Base-by-base conservation (phyloP, 2,113 vertebrate species). In the Neopipo cinnamomea region DNA sequence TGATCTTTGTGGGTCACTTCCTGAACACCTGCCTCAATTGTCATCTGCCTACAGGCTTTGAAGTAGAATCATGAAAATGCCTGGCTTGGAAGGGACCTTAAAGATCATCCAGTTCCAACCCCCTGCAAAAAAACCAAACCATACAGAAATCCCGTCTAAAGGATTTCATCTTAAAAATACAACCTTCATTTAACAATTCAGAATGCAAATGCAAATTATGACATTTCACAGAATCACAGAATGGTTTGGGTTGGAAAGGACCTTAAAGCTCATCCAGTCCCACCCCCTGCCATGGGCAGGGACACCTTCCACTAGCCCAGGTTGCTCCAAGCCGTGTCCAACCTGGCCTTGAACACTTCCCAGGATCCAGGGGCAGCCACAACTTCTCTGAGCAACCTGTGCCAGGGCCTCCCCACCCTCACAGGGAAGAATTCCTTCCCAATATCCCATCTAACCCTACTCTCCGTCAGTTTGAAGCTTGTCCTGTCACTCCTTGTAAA, bases 381-480 rank as follows among this genome's bases (percentile, higher is more conserved):
- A 89, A 35, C 58, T 42, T 2, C 11, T 73, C 59, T 73, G 67
- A 44, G 12, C 2, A 58, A 0, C 2, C 58, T 8, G 3, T 27
- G 5, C 37, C 76, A 58, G 50, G 2, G 3, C 33, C 52, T 89
- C 0, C 15, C 61, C 61, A 41, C 46, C 28, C 28, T 75, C 0
- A 2, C 33, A 75, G 53, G 18, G 11, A 83, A 22, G 8, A 62
- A 41, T 62, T 70, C 11, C 53, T 75, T 0, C 28, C 62, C 16
- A 8, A 2, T 0, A 6, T 75, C 47, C 39, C 20, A 35, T 2
- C 39, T 3, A 41, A 0, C 46, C 46, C 78, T 61, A 2, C 27
- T 0, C 14, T 19, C 8, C 46, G 39, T 0, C 62, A 6, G 0
- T 49, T 0, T 0, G 53, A 15, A 50, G 9, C 53, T 55, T 2